Evolutionary conservation across 2,113 vertebrate species (phyloP).

Genomic region (Platysternon megacephalum): DNA sequence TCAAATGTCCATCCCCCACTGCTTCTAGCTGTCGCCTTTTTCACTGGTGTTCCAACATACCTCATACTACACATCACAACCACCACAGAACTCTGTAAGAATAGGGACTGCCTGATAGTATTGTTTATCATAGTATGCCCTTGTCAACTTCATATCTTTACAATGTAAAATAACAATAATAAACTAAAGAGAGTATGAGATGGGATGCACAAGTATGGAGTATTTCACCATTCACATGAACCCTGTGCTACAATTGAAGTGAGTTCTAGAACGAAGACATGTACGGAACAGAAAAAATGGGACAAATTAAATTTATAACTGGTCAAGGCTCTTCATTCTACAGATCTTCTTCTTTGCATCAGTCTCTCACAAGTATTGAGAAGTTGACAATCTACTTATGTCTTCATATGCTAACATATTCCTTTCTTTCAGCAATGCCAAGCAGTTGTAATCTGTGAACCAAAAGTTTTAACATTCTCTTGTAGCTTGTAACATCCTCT

Average conservation of each 20-base stretch:
- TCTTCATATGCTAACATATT: background rate
- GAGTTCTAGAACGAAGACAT: background rate
- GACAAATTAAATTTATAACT: background rate
- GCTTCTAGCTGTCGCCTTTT: too few relatives aligned
- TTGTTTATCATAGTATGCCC: background rate
- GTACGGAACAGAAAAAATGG: background rate
- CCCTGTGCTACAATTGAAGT: background rate
- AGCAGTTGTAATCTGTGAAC: background rate
- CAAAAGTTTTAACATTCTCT: background rate
- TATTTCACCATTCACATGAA: background rate
- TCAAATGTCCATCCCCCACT: too few relatives aligned
- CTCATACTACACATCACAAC: background rate
- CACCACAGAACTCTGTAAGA: background rate
- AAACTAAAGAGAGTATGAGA: background rate
- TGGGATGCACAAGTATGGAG: background rate
- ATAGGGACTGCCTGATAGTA: background rate
- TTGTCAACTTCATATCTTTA: background rate
- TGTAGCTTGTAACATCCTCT: too few relatives aligned
- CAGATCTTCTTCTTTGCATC: background rate
- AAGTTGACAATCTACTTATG: background rate
- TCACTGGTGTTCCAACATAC: background rate
- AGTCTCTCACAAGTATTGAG: background rate
- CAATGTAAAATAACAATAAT: too few relatives aligned
- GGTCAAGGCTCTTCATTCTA: background rate
- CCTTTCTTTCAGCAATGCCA: background rate